These are phyloP conservation scores for Nixonia krombeini DNA, from an alignment of 1,140 invertebrate species.

Conservation along the genomic window DNA sequence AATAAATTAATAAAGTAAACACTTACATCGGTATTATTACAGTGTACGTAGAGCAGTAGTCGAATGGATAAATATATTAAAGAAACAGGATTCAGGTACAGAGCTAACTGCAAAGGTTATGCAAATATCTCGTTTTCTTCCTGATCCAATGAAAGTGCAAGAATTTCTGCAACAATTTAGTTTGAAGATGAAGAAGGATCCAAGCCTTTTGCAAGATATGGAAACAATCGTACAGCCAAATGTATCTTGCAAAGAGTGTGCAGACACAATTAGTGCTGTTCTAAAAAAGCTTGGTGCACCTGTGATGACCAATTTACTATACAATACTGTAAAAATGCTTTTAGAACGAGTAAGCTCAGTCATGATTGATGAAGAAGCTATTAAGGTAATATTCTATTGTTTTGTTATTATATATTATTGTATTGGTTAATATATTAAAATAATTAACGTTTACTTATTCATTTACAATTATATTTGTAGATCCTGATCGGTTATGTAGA, in stretches of 20 bases:
- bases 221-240: slow-evolving; percentile 89
- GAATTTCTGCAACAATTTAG: slow-evolving; percentile 94
- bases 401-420: too few species aligned
- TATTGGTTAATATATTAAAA: too few species aligned
- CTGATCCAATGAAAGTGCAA: slow-evolving; percentile 92
- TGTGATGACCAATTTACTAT: slow-evolving; percentile 94
- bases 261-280: slow-evolving; percentile 83
- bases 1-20: too few species aligned
- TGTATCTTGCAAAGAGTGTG: slow-evolving; percentile 92
- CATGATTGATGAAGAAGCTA: slow-evolving; percentile 92
- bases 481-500: slow-evolving; percentile 68
- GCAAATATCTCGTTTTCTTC: slow-evolving; percentile 82
- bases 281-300: slow-evolving; percentile 94
- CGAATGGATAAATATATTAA: slow-evolving; percentile 88
- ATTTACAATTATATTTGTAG: slow-evolving; percentile 31
- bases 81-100: slow-evolving; percentile 76
- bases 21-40: too few species aligned
- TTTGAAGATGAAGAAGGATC: slow-evolving; percentile 83
- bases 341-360: slow-evolving; percentile 94
- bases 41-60: slow-evolving; percentile 86
- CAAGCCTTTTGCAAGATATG: slow-evolving; percentile 84
- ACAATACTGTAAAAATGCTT: slow-evolving; percentile 95
- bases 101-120: slow-evolving; percentile 78
- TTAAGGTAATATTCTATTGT: slow-evolving; percentile 73
- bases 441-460: too few species aligned